These are phyloP conservation scores for Subacronicta megacephala DNA, from an alignment of 2,888 invertebrate species.

Conservation along the genomic window DNA sequence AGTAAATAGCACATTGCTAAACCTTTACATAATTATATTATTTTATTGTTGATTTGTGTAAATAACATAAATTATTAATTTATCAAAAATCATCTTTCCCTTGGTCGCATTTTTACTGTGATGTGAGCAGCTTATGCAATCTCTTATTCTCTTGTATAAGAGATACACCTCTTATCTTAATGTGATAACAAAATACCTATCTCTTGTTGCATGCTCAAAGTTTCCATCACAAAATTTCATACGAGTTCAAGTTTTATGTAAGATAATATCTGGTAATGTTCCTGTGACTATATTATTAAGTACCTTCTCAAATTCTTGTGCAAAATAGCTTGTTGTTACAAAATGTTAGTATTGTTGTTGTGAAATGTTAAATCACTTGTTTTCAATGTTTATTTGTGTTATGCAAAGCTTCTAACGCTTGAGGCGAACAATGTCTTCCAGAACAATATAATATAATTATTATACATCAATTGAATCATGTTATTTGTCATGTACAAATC, in stretches of 20 bases:
- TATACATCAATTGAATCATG: constrained; percentile 60
- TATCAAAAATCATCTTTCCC: constrained; percentile 11
- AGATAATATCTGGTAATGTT: constrained; percentile 21
- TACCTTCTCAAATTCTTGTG: constrained; percentile 31
- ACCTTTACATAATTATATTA: constrained; percentile 17
- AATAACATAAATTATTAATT: constrained; percentile 13
- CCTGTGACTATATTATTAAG: constrained; percentile 27
- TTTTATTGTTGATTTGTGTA: constrained; percentile 8
- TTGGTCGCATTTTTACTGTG: constrained; percentile 3
- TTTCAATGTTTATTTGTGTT: constrained; percentile 58
- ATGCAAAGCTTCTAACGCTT: constrained; percentile 53
- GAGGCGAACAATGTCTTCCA: constrained; percentile 80
- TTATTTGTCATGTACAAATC: constrained; percentile 60
- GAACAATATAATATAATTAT: constrained; percentile 45
- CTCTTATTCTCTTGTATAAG: too few species aligned
- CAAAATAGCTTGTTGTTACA: constrained; percentile 32
- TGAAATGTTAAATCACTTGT: constrained; percentile 46
- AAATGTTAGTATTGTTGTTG: constrained; percentile 43
- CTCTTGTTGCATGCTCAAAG: constrained; percentile 4
- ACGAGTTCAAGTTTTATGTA: constrained; percentile 5
- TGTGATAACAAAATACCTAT: constrained; percentile 6
- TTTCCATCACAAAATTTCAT: constrained; percentile 9
- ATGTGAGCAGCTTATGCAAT: constrained; percentile 8
- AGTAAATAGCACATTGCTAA: constrained; percentile 31
- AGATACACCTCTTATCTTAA: background rate